Evolutionary conservation across 2,113 vertebrate genomes (phyloP).

Genomic region (Otocyon megalotis): DNA sequence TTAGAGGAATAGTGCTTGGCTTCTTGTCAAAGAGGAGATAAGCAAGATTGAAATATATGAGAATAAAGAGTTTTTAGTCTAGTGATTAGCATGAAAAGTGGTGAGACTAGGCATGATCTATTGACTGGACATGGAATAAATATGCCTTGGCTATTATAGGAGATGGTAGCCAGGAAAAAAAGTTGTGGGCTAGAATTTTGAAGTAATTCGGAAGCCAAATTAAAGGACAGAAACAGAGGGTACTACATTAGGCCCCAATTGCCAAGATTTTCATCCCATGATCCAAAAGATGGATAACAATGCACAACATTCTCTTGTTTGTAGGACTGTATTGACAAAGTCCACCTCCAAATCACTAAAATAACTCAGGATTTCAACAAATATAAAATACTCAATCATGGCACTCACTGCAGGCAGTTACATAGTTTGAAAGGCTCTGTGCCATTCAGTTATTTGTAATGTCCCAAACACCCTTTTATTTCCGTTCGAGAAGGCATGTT

Average conservation of each 20-base stretch:
- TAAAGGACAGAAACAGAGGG: background rate
- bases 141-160: background rate
- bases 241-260: background rate
- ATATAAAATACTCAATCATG: background rate
- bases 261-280: background rate
- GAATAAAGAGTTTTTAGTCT: background rate
- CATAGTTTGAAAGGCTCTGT: background rate
- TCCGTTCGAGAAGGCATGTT: background rate
- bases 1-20: background rate
- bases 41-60: too few species aligned
- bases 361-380: background rate
- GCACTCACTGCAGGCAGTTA: background rate
- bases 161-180: background rate
- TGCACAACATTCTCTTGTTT: background rate
- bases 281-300: background rate
- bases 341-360: background rate
- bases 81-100: background rate
- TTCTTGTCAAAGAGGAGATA: background rate
- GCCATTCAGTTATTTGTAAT: background rate
- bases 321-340: background rate
- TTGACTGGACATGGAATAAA: background rate
- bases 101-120: background rate
- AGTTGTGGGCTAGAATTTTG: background rate
- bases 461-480: rapidly evolving
- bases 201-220: background rate